Percentiles rank a stretch among this genome's conserved stretches.
Conservation (phyloP, 2,113 vertebrate species). For the Ageneiosus marmoratus region DNA sequence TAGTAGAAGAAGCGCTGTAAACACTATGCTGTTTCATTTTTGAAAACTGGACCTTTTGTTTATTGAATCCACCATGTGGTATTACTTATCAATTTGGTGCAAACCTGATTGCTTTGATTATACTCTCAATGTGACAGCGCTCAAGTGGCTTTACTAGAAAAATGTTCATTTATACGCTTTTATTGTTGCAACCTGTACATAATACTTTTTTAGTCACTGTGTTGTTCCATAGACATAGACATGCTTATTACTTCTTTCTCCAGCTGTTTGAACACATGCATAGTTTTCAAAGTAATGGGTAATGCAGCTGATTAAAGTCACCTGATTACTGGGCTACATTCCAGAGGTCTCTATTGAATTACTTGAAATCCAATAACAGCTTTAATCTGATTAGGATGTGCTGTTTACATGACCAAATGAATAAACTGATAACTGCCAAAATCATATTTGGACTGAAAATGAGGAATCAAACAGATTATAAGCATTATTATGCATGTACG, state of each 20-base stretch:
- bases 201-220: neutral
- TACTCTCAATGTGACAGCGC: neutral
- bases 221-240: neutral
- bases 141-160: neutral
- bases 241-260: neutral
- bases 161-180: neutral
- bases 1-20: no score
- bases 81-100: neutral
- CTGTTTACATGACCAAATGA: neutral
- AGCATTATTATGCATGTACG: neutral
- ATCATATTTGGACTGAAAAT: neutral
- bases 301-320: neutral
- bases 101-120: neutral
- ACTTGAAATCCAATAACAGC: neutral
- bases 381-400: conserved; percentile 2
- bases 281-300: neutral
- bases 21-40: neutral
- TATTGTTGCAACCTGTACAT: neutral
- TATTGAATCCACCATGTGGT: neutral
- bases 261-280: neutral
- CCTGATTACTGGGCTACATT: neutral
- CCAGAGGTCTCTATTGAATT: neutral
- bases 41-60: neutral
- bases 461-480: neutral
- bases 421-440: neutral